These are phyloP conservation scores for Drosophila seclusa DNA, from an alignment of 2,888 invertebrate genomes.

Conservation along the genomic window DNA sequence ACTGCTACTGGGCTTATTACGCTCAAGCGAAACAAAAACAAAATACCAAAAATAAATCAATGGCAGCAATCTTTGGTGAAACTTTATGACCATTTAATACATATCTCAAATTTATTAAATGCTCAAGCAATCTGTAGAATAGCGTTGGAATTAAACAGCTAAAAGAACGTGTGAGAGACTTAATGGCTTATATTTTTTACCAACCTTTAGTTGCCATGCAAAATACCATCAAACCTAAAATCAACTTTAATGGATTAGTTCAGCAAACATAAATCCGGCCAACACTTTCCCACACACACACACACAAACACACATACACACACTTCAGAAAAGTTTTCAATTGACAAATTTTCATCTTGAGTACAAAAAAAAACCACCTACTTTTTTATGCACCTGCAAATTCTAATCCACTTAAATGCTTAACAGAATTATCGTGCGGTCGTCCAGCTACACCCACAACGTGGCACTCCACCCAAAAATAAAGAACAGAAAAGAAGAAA, in stretches of 20 bases:
- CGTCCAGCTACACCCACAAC: slow-evolving; percentile 44
- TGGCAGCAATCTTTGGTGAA: neutral
- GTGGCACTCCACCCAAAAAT: slow-evolving; percentile 15
- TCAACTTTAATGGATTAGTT: slow-evolving; percentile 28
- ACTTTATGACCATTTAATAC: neutral
- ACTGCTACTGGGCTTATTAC: neutral
- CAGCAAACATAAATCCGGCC: slow-evolving; percentile 14
- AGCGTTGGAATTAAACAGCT: neutral
- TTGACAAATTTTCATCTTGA: slow-evolving; percentile 71
- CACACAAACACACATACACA: slow-evolving; percentile 10
- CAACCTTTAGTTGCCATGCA: neutral
- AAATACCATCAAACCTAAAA: neutral
- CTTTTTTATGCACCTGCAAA: slow-evolving; percentile 61
- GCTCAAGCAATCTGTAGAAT: neutral
- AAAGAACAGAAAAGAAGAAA: neutral
- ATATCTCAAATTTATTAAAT: neutral
- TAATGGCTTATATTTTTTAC: neutral
- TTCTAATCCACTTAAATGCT: slow-evolving; percentile 79
- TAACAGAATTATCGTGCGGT: slow-evolving; percentile 75
- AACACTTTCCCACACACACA: slow-evolving; percentile 19
- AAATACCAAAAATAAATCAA: neutral
- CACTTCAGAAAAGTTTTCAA: slow-evolving; percentile 63
- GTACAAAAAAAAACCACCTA: slow-evolving; percentile 17
- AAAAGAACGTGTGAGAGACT: neutral
- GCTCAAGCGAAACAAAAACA: neutral